Conservation (phyloP, 2,888 invertebrate species). For the Leptarthrus brevirostris region DNA sequence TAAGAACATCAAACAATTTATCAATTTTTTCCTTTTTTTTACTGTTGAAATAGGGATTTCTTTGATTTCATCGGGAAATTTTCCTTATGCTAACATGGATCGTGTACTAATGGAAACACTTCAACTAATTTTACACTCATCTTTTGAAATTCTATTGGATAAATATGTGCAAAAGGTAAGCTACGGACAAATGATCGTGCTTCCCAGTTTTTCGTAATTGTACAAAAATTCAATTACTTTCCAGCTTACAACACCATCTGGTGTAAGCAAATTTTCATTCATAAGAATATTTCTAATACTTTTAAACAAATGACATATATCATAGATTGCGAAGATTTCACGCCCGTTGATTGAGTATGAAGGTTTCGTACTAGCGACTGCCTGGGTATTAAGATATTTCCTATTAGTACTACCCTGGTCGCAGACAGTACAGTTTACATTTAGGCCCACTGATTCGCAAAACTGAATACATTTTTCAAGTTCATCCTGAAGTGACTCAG, state of each 20-base stretch:
- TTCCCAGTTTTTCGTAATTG: conserved; percentile 20
- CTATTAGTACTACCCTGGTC: conserved; percentile 39
- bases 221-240: conserved; percentile 43
- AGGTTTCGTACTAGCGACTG: no score
- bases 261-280: not conserved
- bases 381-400: not conserved
- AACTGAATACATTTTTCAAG: no score
- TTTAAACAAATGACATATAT: conserved; percentile 27
- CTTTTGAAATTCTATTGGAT: conserved; percentile 53
- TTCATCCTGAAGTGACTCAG: no score
- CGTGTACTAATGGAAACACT: not conserved
- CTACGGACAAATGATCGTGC: conserved; percentile 39
- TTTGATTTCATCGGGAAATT: conserved; percentile 20
- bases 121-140: conserved; percentile 52
- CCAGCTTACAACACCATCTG: conserved; percentile 44
- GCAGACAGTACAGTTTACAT: no score
- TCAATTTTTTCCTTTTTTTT: not conserved
- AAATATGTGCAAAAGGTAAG: conserved; percentile 50
- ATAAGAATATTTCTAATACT: conserved; percentile 18
- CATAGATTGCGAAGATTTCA: no score
- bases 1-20: conserved; percentile 17
- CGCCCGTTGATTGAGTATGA: not conserved
- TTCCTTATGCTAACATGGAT: not conserved
- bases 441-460: no score
- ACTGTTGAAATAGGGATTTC: not conserved